phyloP scores from a whole-genome alignment of 2,888 invertebrate genomes.

The Aleiodes leptofemur region DNA sequence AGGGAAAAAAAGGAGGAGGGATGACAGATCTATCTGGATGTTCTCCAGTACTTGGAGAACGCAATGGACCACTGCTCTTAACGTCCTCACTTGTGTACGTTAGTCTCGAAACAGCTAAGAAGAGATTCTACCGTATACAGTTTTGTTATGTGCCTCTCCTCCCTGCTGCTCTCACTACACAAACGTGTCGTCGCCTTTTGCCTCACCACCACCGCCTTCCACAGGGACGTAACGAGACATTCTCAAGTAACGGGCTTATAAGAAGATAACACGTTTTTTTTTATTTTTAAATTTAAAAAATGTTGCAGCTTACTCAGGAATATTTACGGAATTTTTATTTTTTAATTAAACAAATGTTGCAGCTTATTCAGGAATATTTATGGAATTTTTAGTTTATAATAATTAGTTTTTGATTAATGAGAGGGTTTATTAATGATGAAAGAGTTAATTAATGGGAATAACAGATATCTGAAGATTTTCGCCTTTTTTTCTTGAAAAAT shows the following conservation, averaged over 20 bases:
- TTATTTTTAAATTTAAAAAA: slow-evolving; percentile 14
- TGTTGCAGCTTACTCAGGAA: too few relatives aligned
- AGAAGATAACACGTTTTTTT: neutral
- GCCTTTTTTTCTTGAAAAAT: too few relatives aligned
- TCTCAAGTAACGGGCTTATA: slow-evolving; percentile 17
- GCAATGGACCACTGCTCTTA: slow-evolving; percentile 18
- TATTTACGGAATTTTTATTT: too few relatives aligned
- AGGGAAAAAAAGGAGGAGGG: neutral
- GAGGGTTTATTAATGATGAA: too few relatives aligned
- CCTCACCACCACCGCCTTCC: slow-evolving; percentile 70
- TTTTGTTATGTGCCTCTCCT: slow-evolving; percentile 47
- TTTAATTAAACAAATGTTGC: too few relatives aligned
- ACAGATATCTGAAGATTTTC: too few relatives aligned
- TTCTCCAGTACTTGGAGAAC: slow-evolving; percentile 26
- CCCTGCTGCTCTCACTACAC: slow-evolving; percentile 53
- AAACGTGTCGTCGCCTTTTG: slow-evolving; percentile 62
- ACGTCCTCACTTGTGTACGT: neutral
- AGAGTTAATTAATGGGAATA: too few relatives aligned
- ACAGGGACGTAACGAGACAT: slow-evolving; percentile 64
- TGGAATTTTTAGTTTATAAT: too few relatives aligned
- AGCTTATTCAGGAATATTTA: too few relatives aligned
- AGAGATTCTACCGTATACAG: slow-evolving; percentile 32
- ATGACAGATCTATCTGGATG: neutral
- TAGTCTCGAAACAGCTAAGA: neutral
- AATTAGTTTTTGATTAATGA: too few relatives aligned